Evolutionary conservation across 2,113 vertebrate genomes (phyloP), one percentile per base, ranked within the genome.

Genomic region (Phrynocephalus versicolor): DNA sequence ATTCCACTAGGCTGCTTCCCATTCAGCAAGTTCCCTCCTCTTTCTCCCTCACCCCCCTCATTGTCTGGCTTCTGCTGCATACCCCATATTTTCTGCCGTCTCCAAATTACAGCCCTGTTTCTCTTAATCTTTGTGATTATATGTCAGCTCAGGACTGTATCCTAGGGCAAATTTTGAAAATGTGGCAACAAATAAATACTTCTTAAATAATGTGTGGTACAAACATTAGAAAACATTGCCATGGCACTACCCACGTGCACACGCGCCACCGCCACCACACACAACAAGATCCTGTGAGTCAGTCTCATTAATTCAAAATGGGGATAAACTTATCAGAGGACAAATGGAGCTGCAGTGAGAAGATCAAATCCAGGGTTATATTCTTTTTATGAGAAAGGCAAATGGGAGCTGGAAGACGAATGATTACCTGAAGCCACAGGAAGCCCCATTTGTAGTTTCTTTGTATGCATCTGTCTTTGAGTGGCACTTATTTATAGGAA

Each of bases 401-500:
- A 89, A 89, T 83, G 27, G 91, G 1, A 6, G 8, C 3, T 85
- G 37, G 33, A 83, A 89, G 69, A 89, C 79, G 51, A 92, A 85
- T n/a, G 74, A 76, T 51, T 88, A 84, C 41, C 14, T 90, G 45
- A 88, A 94, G 55, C 64, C 64, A 82, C n/a, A 81, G 73, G 70
- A 89, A 88, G 33, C 2, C 71, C 62, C 18, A 37, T 81, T 90
- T 85, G 55, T 89, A 88, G 80, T 79, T 4, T 35, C 23, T 89
- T 86, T 85, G 1, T 82, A 82, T 88, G 91, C n/a, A 25, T 85
- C 27, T 85, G 41, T 81, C n/a, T 89, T 88, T 39, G 88, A 87
- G 39, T 74, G 60, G 45, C 14, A 84, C 87, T 91, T 87, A 75
- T 90, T 89, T 85, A 76, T 75, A 79, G 85, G 86, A 92, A 33